Evolutionary conservation across 2,113 vertebrate species (phyloP), one percentile per base, ranked within the genome.

Genomic region (Ptychochromis oligacanthus): DNA sequence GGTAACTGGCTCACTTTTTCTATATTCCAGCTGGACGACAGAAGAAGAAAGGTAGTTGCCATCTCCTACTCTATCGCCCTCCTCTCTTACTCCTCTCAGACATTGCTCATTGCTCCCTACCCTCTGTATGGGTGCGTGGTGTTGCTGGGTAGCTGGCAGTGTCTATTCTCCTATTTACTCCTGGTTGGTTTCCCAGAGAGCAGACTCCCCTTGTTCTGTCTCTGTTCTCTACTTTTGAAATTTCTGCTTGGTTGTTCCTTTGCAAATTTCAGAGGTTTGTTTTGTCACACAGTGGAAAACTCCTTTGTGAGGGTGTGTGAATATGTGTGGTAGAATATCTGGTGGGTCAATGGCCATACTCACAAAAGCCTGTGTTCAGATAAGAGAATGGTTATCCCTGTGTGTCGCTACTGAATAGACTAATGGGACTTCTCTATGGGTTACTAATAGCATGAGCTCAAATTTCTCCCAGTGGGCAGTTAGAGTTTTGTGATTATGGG

Each of bases 1-100:
- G 61, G 86, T 94, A 95, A 95, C 88, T 75, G 87, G 85, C 77
- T 94, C 93, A 93, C 87, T 94, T 84, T 95, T 86, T 95, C 89
- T 95, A 92, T 92, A 94, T 96, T 96, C 94, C 95, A 96, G 95
- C 95, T 95, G 95, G 95, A 95, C 95, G 94, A 62, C 91, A 89
- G 86, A 96, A 95, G 92, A 87, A 90, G 86, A 96, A 96, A 96
- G 96, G 96, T 96, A 96, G 93, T 93, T 93, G 86, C 60, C 88
- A 91, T 93, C 88, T 91, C 78, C 87, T 93, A 49, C 77, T 92
- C 86, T 91, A 49, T 82, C 85, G 31, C 28, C 78, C 61, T 79
- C 86, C 28, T 78, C 61, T 79, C 86, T 89, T 82, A 67, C 84
- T 87, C 84, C 86, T 86, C 20, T 91, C 87, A 52, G 77, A 76